Evolutionary conservation across 2,797 vertebrate genomes (phyloP), one percentile per base, ranked within the genome.

Genomic region (Smutsia gigantea): DNA sequence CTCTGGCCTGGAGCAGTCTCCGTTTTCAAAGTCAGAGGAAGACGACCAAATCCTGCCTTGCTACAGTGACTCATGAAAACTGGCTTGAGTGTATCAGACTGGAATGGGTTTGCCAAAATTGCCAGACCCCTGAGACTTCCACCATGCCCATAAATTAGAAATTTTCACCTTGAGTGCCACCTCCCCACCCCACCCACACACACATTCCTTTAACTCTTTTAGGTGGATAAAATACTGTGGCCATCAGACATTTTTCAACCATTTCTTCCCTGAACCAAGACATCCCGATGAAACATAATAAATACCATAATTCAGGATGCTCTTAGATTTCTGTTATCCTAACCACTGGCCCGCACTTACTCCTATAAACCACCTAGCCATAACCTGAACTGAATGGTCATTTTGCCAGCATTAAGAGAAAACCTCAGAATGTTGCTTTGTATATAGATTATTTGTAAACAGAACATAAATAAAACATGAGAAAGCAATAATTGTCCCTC

Each of bases 1-100:
- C 91, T 97, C 96, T 96, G 97, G 97, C 96, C 97, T 93, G 89
- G 75, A 97, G 95, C 96, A 87, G 90, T 92, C 90, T 92, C 75
- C 1, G 68, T 96, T 96, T 97, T 96, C 91, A 97, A 97, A 98
- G 95, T 93, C 95, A 96, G 69, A 95, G 83, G 37, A 87, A 97
- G 75, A 96, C 63, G 57, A 83, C 86, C 90, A 94, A 93, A 91
- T 90, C 88, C 94, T 91, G 78, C 57, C 68, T 93, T 84, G 69
- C 90, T 69, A 31, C 57, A 74, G 61, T 57, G 88, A 59, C 78
- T 96, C 66, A 46, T 49, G 77, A 94, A 95, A 88, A 69, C 66
- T 68, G 31, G 25, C 55, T 86, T 94, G 49, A 90, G 37, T 27
- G 4, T 13, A 14, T 84, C 69, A 64, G 86, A 13, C 61, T 72